Evolutionary conservation across 1,140 invertebrate genomes (phyloP).

Genomic region (Drosophila kanapiae): DNA sequence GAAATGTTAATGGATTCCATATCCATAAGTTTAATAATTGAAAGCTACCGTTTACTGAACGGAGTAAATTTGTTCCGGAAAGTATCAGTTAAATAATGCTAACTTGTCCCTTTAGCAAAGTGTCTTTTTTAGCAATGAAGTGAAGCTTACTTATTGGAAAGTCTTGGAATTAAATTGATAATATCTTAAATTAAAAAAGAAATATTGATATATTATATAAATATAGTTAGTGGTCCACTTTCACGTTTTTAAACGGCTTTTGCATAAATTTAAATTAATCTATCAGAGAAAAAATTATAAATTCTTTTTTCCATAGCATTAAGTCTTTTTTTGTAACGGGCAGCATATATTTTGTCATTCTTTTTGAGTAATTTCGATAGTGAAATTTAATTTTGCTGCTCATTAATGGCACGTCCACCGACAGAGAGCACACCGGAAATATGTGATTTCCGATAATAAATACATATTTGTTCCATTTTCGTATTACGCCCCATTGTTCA

Average conservation of each 20-base stretch:
- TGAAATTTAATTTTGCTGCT: slow-evolving; percentile 79
- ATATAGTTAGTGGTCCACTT: not conserved
- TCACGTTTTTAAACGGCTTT: not conserved
- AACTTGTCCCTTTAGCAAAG: too few relatives aligned
- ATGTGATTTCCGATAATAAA: slow-evolving; percentile 80
- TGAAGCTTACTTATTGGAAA: too few relatives aligned
- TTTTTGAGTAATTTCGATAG: slow-evolving; percentile 61
- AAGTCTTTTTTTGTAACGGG: not conserved
- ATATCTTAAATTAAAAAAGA: too few relatives aligned
- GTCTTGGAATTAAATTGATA: too few relatives aligned
- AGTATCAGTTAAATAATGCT: not conserved
- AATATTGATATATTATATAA: not conserved
- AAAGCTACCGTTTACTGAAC: not conserved
- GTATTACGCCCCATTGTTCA: slow-evolving; percentile 11
- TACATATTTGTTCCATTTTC: slow-evolving; percentile 56
- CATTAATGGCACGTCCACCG: slow-evolving; percentile 69
- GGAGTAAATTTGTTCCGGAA: not conserved
- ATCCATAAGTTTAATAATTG: not conserved
- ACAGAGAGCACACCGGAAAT: slow-evolving; percentile 59
- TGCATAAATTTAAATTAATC: too few relatives aligned
- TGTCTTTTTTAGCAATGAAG: too few relatives aligned
- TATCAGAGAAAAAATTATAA: not conserved
- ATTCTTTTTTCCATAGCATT: slow-evolving; percentile 3
- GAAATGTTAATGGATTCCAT: too few relatives aligned
- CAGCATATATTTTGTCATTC: slow-evolving; percentile 21